Evolutionary conservation across 2,113 vertebrate species (phyloP).

Genomic region (Thamnaconus septentrionalis): DNA sequence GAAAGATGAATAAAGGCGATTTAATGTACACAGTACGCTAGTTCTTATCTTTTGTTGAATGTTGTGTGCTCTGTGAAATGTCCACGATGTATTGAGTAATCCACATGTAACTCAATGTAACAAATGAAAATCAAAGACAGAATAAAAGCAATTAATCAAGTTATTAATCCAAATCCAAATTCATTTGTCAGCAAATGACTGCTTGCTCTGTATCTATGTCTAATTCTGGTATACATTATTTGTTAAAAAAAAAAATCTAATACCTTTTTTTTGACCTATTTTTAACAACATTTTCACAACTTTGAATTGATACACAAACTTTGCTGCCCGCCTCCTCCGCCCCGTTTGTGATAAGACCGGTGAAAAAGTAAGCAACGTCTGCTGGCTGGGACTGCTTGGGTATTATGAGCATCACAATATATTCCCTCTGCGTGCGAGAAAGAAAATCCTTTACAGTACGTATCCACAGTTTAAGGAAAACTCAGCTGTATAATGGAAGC

Average conservation of each 20-base stretch:
- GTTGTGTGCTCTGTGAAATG: background rate
- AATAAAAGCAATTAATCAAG: background rate
- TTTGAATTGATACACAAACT: no score
- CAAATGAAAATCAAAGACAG: no score
- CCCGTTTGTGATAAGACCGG: background rate
- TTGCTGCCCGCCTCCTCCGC: no score
- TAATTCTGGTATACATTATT: no score
- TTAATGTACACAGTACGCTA: background rate
- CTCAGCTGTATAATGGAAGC: slow-evolving; percentile 52
- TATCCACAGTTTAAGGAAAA: slow-evolving; percentile 37
- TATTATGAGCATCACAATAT: slow-evolving; percentile 14
- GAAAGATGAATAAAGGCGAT: no score
- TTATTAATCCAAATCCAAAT: background rate
- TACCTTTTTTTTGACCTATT: no score
- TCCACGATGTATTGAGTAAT: background rate
- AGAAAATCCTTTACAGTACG: slow-evolving; percentile 3
- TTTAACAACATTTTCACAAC: no score
- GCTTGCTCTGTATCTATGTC: no score
- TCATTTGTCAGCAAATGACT: background rate
- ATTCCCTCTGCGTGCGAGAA: background rate
- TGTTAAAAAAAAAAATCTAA: no score
- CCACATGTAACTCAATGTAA: background rate
- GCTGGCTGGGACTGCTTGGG: slow-evolving; percentile 4
- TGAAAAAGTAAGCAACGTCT: slow-evolving; percentile 10
- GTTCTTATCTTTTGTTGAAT: background rate